Conservation (phyloP, 1,140 invertebrate genomes). For the Cherax destructor region DNA sequence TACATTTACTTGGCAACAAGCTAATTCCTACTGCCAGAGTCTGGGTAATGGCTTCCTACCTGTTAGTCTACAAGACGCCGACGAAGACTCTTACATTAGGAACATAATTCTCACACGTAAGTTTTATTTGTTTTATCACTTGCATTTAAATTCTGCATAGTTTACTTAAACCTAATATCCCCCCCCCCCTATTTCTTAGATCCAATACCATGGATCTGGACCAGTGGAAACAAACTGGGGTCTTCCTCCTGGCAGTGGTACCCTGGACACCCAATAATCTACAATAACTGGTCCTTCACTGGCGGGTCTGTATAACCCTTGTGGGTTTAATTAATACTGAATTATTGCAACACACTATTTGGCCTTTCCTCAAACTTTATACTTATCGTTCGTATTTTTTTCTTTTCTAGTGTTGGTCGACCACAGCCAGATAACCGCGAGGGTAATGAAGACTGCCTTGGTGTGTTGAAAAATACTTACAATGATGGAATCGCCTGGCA, state of each 20-base stretch:
- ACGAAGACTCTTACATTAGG: background rate
- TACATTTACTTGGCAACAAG: background rate
- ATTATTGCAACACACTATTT: background rate
- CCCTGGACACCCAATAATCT: background rate
- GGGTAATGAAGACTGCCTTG: background rate
- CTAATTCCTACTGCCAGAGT: background rate
- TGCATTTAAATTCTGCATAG: background rate
- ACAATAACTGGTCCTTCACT: background rate
- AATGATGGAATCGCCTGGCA: background rate
- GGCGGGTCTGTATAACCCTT: background rate
- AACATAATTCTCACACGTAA: background rate
- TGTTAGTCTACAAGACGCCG: background rate
- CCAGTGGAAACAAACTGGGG: background rate
- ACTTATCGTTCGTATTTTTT: no score
- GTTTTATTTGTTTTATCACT: background rate
- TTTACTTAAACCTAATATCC: background rate
- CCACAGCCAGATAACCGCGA: background rate
- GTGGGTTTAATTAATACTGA: background rate
- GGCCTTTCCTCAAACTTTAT: no score
- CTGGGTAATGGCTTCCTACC: background rate
- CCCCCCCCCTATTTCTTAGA: background rate
- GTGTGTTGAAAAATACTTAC: background rate
- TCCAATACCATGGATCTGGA: background rate
- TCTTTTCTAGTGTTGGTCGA: background rate
- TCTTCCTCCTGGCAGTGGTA: background rate